These are phyloP conservation scores for human DNA, from an alignment of 2,113 vertebrate species.

Conservation along the genomic window GRCh38 chr1:80436001-80436500, in stretches of 20 bases:
- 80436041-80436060: too few relatives aligned
- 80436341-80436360: not conserved
- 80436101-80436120: too few relatives aligned
- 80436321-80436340: not conserved
- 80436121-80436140: too few relatives aligned
- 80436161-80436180: too few relatives aligned
- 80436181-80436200: not conserved
- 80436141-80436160: too few relatives aligned
- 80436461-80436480: not conserved
- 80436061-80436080: too few relatives aligned
- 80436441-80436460: not conserved
- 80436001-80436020: too few relatives aligned
- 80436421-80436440: not conserved
- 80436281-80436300: not conserved
- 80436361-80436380: not conserved
- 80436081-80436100: too few relatives aligned
- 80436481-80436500: not conserved
- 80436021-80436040: too few relatives aligned
- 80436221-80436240: not conserved
- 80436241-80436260: not conserved
- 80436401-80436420: not conserved
- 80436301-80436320: not conserved
- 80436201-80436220: not conserved
- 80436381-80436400: not conserved
- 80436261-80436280: not conserved